phyloP scores from a whole-genome alignment of 2,888 invertebrate species.

The Chironomus riparius region DNA sequence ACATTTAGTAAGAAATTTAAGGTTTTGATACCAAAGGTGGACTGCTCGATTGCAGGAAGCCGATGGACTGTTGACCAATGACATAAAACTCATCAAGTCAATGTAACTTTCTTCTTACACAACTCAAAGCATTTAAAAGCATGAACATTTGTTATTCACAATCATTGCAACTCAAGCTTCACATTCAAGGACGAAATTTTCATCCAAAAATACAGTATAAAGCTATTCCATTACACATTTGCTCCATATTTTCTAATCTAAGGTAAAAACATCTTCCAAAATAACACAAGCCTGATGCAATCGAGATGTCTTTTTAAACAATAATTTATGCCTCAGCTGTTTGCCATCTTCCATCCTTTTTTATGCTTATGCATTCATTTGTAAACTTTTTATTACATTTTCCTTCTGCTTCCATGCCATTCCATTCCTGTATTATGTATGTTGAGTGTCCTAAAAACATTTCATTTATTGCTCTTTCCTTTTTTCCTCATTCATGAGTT shows the following conservation, averaged over 20 bases:
- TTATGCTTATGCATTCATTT: constrained; percentile 10
- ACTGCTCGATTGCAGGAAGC: too few relatives aligned
- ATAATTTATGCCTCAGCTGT: neutral
- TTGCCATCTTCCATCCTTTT: neutral
- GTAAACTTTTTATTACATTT: constrained; percentile 21
- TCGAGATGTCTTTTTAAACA: neutral
- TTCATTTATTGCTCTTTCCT: neutral
- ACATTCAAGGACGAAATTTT: too few relatives aligned
- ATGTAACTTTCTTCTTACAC: too few relatives aligned
- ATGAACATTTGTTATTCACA: too few relatives aligned
- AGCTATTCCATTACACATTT: too few relatives aligned
- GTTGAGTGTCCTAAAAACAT: neutral
- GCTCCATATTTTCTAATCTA: neutral
- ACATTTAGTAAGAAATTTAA: too few relatives aligned
- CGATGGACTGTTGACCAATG: too few relatives aligned
- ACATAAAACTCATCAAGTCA: too few relatives aligned
- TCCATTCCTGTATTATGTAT: neutral
- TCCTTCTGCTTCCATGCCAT: neutral
- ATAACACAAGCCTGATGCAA: neutral
- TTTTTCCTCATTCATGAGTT: neutral
- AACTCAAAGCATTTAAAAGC: too few relatives aligned
- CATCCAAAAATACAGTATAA: too few relatives aligned
- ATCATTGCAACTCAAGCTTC: too few relatives aligned
- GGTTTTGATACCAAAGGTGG: too few relatives aligned
- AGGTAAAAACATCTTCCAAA: neutral